phyloP scores from a whole-genome alignment of 2,797 vertebrate genomes.

The Microctenopoma stevenorrisi region DNA sequence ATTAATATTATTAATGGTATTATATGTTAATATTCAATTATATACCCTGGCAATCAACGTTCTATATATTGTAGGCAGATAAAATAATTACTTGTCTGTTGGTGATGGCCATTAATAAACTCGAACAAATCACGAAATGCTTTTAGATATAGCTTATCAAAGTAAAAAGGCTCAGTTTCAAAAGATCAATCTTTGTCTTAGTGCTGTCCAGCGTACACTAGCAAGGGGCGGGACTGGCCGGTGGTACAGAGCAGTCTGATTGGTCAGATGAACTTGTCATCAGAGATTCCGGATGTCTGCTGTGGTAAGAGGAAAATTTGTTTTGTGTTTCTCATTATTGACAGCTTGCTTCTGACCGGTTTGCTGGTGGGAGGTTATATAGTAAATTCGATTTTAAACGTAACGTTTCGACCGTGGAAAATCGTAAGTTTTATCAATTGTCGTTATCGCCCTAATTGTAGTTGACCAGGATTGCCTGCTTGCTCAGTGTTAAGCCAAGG shows the following conservation, averaged over 20 bases:
- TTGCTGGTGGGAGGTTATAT: conserved; percentile 41
- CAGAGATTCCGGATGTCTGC: conserved; percentile 73
- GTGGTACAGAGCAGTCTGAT: conserved; percentile 27
- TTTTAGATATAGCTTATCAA: background rate
- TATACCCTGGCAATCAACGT: background rate
- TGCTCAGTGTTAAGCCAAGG: conserved; percentile 57
- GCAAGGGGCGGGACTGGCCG: conserved; percentile 39
- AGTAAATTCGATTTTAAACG: conserved; percentile 16
- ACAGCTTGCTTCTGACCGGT: conserved; percentile 56
- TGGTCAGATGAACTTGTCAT: conserved; percentile 56
- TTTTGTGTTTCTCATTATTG: conserved; percentile 70
- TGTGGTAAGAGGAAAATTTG: conserved; percentile 66
- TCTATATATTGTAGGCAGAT: background rate
- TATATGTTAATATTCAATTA: background rate
- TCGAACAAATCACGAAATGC: background rate
- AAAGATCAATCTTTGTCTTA: too few species aligned
- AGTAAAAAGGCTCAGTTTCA: background rate
- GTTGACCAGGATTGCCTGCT: conserved; percentile 10
- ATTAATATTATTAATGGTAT: too few species aligned
- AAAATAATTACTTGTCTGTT: background rate
- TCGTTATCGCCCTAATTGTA: background rate
- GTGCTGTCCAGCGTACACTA: background rate
- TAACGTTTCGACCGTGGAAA: conserved; percentile 37
- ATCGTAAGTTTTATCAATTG: conserved; percentile 54
- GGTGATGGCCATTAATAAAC: background rate